Percentiles rank a stretch among this genome's conserved stretches.
phyloP scores from a whole-genome alignment of 1,140 invertebrate species.

The Mactra quadrangularis region DNA sequence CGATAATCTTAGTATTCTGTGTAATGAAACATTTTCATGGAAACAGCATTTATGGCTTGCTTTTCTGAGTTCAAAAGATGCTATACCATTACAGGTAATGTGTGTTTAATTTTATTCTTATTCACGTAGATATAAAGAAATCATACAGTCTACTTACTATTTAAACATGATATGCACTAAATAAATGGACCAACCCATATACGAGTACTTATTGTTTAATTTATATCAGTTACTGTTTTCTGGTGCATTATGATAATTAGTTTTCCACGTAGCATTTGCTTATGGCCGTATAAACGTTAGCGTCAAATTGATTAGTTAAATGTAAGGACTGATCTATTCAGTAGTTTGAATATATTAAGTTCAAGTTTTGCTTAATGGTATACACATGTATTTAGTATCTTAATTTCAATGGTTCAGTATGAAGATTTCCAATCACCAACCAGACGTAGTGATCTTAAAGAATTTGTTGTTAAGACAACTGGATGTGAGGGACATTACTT shows the following conservation, averaged over 20 bases:
- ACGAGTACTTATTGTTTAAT: neutral
- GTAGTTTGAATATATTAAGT: no score
- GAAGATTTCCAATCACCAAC: slow-evolving; percentile 55
- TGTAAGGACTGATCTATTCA: no score
- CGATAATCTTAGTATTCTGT: slow-evolving; percentile 70
- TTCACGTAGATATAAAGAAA: neutral
- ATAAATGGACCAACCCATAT: neutral
- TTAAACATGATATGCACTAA: neutral
- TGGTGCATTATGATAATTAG: neutral
- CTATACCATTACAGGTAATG: slow-evolving; percentile 1
- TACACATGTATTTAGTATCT: no score
- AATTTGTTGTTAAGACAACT: slow-evolving; percentile 61
- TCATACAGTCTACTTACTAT: neutral
- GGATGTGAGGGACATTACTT: slow-evolving; percentile 60
- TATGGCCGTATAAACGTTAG: no score
- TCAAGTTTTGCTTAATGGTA: no score
- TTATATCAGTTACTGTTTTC: neutral
- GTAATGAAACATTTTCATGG: slow-evolving; percentile 22
- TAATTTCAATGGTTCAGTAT: no score
- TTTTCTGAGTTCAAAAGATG: slow-evolving; percentile 19
- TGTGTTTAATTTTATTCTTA: neutral
- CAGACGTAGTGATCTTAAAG: slow-evolving; percentile 52
- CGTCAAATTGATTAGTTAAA: no score
- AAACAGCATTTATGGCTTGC: slow-evolving; percentile 14
- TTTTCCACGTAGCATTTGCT: no score